phyloP scores from a whole-genome alignment of 2,888 invertebrate genomes.

The Petrophora chlorosata region DNA sequence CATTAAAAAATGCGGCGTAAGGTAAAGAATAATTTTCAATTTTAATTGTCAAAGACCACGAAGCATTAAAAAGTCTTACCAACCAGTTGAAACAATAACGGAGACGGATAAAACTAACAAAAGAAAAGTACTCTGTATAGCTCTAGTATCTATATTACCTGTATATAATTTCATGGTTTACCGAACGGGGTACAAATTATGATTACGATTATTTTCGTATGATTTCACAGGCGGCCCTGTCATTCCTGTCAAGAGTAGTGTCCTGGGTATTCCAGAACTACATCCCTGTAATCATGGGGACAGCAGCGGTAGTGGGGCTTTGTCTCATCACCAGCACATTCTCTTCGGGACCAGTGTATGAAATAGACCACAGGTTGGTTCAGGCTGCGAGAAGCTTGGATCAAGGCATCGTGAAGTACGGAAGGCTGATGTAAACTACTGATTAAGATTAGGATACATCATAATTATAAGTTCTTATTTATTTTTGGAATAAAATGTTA shows the following conservation, averaged over 20 bases:
- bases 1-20: too few species aligned
- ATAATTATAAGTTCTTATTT: too few species aligned
- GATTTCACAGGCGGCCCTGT: constrained; percentile 22
- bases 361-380: constrained; percentile 19
- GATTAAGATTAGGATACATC: not conserved
- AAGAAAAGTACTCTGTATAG: too few species aligned
- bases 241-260: constrained; percentile 9
- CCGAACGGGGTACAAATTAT: too few species aligned
- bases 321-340: constrained; percentile 13
- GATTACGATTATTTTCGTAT: not conserved
- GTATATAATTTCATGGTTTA: too few species aligned
- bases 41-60: too few species aligned
- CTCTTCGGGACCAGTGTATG: constrained; percentile 10
- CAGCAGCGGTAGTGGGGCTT: constrained; percentile 15
- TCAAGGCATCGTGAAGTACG: constrained; percentile 18
- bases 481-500: too few species aligned
- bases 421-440: constrained; percentile 13
- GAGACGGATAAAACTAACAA: too few species aligned
- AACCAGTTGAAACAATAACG: too few species aligned
- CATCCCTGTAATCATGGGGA: constrained; percentile 20
- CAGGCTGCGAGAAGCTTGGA: constrained; percentile 25
- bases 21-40: too few species aligned
- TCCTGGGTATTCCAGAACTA: constrained; percentile 20
- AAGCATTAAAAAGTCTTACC: too few species aligned
- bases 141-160: too few species aligned